phyloP scores from a whole-genome alignment of 2,888 invertebrate species.

The Lasioglossum zephyrum region DNA sequence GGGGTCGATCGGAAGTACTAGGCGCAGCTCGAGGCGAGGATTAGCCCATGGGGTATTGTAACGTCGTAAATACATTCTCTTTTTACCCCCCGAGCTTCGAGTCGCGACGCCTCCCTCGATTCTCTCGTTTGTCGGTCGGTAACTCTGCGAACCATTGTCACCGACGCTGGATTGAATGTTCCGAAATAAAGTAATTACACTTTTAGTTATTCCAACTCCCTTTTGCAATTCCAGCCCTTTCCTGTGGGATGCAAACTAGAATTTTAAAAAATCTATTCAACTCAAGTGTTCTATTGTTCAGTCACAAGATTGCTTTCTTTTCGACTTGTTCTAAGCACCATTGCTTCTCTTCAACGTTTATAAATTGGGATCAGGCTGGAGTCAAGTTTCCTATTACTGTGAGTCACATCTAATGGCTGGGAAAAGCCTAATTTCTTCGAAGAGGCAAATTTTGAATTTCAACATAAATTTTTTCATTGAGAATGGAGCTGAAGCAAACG shows the following conservation, averaged over 20 bases:
- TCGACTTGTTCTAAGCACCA: not conserved
- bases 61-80: constrained; percentile 83
- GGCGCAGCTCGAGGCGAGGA: constrained; percentile 77
- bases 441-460: no score
- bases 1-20: constrained; percentile 62
- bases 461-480: no score
- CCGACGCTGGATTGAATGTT: constrained; percentile 58
- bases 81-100: constrained; percentile 71
- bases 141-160: constrained; percentile 73
- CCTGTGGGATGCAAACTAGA: not conserved
- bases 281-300: not conserved
- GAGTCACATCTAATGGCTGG: not conserved
- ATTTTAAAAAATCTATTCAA: not conserved
- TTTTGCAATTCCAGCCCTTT: not conserved
- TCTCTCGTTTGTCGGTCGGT: constrained; percentile 63
- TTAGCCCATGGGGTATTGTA: constrained; percentile 84
- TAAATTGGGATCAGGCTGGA: not conserved
- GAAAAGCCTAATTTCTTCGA: not conserved
- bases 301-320: not conserved
- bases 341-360: not conserved
- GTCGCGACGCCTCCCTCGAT: constrained; percentile 39
- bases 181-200: constrained; percentile 37
- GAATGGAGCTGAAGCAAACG: not conserved
- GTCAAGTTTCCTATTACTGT: not conserved
- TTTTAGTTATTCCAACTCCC: not conserved